Base-by-base conservation (phyloP, 2,113 vertebrate species). In the Clupea harengus region DNA sequence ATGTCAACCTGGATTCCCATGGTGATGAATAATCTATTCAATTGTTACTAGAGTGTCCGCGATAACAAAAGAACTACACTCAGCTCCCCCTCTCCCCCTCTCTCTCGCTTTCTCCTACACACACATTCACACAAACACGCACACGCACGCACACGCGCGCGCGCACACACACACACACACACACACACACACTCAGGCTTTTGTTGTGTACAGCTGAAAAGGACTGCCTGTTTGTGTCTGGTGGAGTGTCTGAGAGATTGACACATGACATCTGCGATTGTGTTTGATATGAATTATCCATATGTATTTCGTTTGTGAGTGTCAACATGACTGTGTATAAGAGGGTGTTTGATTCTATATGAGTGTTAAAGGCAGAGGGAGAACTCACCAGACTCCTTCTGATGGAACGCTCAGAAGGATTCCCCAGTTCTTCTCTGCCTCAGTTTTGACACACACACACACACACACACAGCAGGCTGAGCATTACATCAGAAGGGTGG, bases 11-110 rank as follows among this genome's bases (percentile, higher is more conserved):
- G 72, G 72, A 39, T 39, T 78, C 72, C 25, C 72, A 78, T 78
- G 72, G 72, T 32, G 72, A 78, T 78, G 72, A 78, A 78, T 78
- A 78, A 78, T 78, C 72, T 78, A 78, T 78, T 78, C 72, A 78
- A 78, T 11, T 78, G 32, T 39, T 32, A 78, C 72, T 78, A 78
- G 32, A 28, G 10, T 64, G 64, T 25, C 64, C 3, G 25, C 15
- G 72, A 32, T 32, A 78, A 78, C 72, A 78, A 78, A 78, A 32
- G 32, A 39, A 32, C 72, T 39, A 75, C 67, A 39, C 28, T 75
- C 67, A 75, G 67, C 67, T 1, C 28, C 64, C n/a, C 13, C 20
- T 5, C 60, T 64, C 60, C 9, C 64, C 1, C 11, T 11, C 8
- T 10, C 28, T 39, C 28, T 3, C 28, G 17, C 72, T 78, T 5